Conservation (phyloP, 2,113 vertebrate genomes). For the Propithecus coquereli region DNA sequence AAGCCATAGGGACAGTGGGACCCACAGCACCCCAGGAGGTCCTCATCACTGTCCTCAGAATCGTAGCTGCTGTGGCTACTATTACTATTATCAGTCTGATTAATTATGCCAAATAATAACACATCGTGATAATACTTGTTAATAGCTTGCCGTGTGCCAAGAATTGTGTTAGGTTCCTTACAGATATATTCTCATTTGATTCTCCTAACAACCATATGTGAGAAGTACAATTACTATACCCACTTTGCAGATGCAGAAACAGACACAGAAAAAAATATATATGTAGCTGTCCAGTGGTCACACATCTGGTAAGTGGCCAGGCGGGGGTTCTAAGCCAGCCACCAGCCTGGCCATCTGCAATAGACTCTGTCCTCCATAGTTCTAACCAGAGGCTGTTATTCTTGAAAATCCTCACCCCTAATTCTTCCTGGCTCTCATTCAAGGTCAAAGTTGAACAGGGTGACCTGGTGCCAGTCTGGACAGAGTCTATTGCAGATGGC, state of each 20-base stretch:
- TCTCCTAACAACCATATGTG: not conserved
- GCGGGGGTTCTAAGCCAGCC: not conserved
- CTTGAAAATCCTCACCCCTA: not conserved
- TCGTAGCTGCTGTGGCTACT: not conserved
- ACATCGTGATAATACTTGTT: not conserved
- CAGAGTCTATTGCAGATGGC: no score
- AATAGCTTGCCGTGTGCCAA: not conserved
- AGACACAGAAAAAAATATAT: not conserved
- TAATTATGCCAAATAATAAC: not conserved
- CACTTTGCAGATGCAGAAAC: not conserved
- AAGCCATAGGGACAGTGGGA: not conserved
- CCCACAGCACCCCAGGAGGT: not conserved
- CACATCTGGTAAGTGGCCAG: not conserved
- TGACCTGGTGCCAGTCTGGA: not conserved
- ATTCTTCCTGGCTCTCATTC: not conserved
- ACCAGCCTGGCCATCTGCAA: not conserved
- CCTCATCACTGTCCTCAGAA: not conserved
- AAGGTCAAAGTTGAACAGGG: not conserved
- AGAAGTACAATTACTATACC: not conserved
- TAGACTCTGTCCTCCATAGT: not conserved
- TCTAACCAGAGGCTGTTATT: not conserved
- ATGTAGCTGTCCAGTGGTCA: rapidly evolving
- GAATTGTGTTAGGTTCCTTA: not conserved
- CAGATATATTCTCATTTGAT: not conserved
- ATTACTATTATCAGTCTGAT: not conserved